phyloP scores from a whole-genome alignment of 30 jellyfish, hydroid and myxozoan genomes.

The Turritopsis rubra region DNA sequence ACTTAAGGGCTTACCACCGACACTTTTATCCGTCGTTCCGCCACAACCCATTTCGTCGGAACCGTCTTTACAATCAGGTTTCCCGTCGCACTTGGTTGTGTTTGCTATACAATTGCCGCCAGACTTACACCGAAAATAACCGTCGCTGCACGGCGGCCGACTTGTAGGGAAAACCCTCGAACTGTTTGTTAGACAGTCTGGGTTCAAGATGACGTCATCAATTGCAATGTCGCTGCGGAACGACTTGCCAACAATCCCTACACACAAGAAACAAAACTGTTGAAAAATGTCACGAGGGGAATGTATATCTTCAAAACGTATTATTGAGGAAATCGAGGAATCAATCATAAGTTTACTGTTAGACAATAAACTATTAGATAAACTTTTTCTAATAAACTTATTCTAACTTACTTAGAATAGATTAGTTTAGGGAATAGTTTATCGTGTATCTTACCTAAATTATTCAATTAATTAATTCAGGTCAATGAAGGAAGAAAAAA shows the following conservation, averaged over 20 bases:
- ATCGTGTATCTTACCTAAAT: too few relatives aligned
- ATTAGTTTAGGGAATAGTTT: too few relatives aligned
- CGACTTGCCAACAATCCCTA: conserved; percentile 60
- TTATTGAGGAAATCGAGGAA: conserved; percentile 3
- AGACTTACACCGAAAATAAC: conserved; percentile 53
- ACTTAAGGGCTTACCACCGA: conserved; percentile 7
- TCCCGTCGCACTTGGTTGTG: conserved; percentile 56
- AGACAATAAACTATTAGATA: too few relatives aligned
- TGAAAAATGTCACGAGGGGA: neutral
- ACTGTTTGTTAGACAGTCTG: conserved; percentile 91
- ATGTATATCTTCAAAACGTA: too few relatives aligned
- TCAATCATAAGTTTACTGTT: neutral
- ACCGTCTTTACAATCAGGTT: conserved; percentile 67
- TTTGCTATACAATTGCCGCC: conserved; percentile 46
- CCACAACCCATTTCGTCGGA: conserved; percentile 82
- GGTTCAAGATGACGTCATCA: conserved; percentile 86
- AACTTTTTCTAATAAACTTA: too few relatives aligned
- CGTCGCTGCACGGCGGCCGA: conserved; percentile 65
- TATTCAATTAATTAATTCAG: too few relatives aligned
- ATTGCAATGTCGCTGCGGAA: conserved; percentile 92
- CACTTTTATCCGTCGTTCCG: conserved; percentile 25
- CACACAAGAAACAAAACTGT: neutral
- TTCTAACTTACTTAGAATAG: too few relatives aligned
- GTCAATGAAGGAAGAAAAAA: too few relatives aligned
- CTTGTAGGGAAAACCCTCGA: conserved; percentile 86